These are phyloP conservation scores for Corynorhinus townsendii DNA, from an alignment of 2,113 vertebrate species.

Conservation along the genomic window DNA sequence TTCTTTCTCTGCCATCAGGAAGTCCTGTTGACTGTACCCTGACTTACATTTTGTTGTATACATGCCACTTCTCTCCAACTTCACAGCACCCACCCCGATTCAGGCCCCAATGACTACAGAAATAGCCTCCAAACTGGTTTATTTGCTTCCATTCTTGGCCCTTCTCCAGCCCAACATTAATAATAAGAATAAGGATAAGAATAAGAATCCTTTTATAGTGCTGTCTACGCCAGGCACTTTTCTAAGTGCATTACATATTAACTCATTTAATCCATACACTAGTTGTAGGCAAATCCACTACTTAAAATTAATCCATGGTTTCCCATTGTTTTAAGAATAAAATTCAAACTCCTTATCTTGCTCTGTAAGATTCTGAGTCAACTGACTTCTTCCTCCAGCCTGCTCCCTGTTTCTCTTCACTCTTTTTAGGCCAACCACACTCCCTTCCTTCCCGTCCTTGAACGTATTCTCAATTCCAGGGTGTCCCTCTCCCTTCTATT, in stretches of 20 bases:
- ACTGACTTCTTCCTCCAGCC: neutral
- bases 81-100: neutral
- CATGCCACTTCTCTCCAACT: neutral
- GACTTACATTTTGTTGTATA: neutral
- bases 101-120: neutral
- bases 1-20: neutral
- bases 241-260: neutral
- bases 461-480: neutral
- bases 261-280: neutral
- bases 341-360: neutral
- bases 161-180: neutral
- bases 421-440: neutral
- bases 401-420: neutral
- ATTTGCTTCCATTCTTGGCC: neutral
- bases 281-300: neutral
- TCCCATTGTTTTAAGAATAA: slow-evolving; percentile 1
- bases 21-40: neutral
- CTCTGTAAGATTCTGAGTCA: neutral
- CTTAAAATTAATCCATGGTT: neutral
- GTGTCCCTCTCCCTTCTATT: neutral
- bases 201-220: neutral
- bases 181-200: neutral
- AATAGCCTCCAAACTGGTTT: neutral
- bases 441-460: neutral
- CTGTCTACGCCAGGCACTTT: neutral